Base-by-base conservation (phyloP, 2,113 vertebrate genomes). In the Porphyrio hochstetteri region DNA sequence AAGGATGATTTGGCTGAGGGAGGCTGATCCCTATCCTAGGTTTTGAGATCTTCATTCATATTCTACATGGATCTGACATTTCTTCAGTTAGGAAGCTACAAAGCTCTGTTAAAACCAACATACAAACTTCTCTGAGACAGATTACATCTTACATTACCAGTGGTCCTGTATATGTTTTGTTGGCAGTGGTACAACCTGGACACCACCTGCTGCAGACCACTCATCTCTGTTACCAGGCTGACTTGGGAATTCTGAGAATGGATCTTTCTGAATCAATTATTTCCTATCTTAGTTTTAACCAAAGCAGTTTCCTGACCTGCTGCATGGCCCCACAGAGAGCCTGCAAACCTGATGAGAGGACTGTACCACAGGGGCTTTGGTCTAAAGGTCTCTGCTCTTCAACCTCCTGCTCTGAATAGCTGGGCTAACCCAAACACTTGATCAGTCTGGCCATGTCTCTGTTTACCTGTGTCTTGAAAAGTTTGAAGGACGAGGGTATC, bases 341-440 rank as follows among this genome's bases (percentile, higher is more conserved):
- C 86, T 36, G 11, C 11, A 84, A 90, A 87, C 5, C 15, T 68
- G 19, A 28, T 46, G 9, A 9, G 20, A 91, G 31, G 21, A 44
- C 24, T 16, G 8, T 50, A 40, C 3, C 12, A 36, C 5, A 59
- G 25, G 16, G 55, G 1, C 3, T 70, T 86, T 93, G 7, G 9
- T 63, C 11, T 4, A 0, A 87, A 64, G 5, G 31, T 72, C 16
- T 80, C 75, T 93, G n/a, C 23, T 12, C 5, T 87, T 56, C 38
- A 42, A 1, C 8, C 31, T 81, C 9, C 57, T 57, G 10, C 59
- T 74, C n/a, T 3, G 11, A 48, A 19, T 40, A 63, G 4, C 21
- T 70, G 27, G 33, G 16, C 13, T 71, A 10, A 38, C 2, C 10
- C 7, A 0, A 55, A 3, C 3, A 13, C 2, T 61, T 7, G 1